Evolutionary conservation across 35 echinoderm and acorn worm genomes (phyloP).

Genomic region (Ptychodera flava): DNA sequence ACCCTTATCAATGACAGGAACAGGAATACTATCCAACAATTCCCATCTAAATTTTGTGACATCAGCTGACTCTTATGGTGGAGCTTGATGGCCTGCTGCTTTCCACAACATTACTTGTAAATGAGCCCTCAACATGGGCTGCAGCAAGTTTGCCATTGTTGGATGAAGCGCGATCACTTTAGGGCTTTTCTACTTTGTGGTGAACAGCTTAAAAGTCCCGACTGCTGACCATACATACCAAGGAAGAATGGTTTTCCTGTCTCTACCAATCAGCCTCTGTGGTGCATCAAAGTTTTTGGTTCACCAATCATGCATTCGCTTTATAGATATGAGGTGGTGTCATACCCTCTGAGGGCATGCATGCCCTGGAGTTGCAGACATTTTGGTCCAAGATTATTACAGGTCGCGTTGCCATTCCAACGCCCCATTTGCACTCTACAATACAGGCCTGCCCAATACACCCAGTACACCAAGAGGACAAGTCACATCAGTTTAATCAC

Average conservation of each 20-base stretch:
- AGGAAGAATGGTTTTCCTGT: too few species aligned
- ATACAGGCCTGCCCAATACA: too few species aligned
- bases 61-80: neutral
- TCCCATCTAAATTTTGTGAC: constrained; percentile 11
- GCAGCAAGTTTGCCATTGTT: constrained; percentile 21
- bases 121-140: too few species aligned
- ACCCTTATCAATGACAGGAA: neutral
- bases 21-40: neutral
- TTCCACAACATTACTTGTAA: constrained; percentile 7
- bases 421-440: constrained; percentile 15
- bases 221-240: too few species aligned
- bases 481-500: constrained; percentile 24
- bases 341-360: too few species aligned
- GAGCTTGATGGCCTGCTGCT: too few species aligned
- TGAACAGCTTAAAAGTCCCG: too few species aligned
- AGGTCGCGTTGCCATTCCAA: constrained; percentile 25
- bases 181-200: constrained; percentile 4
- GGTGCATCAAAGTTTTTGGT: constrained; percentile 13
- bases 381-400: constrained; percentile 19
- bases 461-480: too few species aligned
- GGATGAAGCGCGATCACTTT: constrained; percentile 21
- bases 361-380: constrained; percentile 33
- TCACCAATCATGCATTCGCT: neutral
- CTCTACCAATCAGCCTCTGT: neutral
- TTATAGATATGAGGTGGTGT: constrained; percentile 1